Conservation (phyloP, 2,888 invertebrate genomes). For the Laothoe populi region DNA sequence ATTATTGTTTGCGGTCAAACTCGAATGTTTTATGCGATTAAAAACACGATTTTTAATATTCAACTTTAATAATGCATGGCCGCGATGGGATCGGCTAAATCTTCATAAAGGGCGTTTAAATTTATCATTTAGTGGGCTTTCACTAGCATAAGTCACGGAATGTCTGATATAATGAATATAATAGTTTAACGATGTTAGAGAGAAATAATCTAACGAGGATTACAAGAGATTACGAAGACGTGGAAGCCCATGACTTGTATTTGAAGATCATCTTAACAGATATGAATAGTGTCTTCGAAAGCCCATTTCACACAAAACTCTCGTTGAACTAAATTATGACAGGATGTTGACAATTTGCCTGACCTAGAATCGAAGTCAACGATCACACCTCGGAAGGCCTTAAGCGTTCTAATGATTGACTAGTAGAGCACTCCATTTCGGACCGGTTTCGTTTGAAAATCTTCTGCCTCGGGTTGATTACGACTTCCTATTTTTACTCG, state of each 20-base stretch:
- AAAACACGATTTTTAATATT: constrained; percentile 65
- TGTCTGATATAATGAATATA: constrained; percentile 46
- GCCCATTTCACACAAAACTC: neutral
- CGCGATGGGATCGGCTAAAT: constrained; percentile 48
- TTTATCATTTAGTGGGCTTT: constrained; percentile 69
- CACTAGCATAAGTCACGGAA: constrained; percentile 72
- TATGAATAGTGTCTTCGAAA: neutral
- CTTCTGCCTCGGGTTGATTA: constrained; percentile 13
- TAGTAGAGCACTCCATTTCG: constrained; percentile 8
- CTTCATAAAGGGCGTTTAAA: constrained; percentile 64
- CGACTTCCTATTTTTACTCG: constrained; percentile 14
- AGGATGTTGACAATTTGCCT: constrained; percentile 18
- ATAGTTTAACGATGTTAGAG: constrained; percentile 45
- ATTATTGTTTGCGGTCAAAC: constrained; percentile 70
- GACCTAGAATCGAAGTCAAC: constrained; percentile 10
- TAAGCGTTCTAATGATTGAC: constrained; percentile 14
- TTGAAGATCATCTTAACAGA: neutral
- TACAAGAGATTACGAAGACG: constrained; percentile 24
- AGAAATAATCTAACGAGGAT: constrained; percentile 36
- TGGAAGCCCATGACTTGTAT: neutral
- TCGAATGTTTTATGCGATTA: constrained; percentile 61
- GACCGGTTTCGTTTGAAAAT: constrained; percentile 12
- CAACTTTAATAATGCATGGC: constrained; percentile 53
- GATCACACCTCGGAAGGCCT: constrained; percentile 12
- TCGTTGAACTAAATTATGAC: neutral